These are phyloP conservation scores for Ptyas mucosa DNA, from an alignment of 2,113 vertebrate species.

Conservation along the genomic window DNA sequence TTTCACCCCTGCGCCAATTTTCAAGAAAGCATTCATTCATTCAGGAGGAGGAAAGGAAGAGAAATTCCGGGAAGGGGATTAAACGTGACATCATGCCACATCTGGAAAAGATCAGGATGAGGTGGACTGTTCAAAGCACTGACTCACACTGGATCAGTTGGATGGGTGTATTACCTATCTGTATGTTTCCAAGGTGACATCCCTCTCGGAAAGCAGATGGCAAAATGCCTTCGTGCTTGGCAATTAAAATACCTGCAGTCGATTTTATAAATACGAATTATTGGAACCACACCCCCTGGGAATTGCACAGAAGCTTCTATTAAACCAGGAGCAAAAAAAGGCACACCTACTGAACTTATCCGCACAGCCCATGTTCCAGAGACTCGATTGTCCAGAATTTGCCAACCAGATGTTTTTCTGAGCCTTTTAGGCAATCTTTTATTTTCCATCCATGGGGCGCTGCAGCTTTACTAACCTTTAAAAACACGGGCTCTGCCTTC, in stretches of 20 bases:
- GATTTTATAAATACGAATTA: neutral
- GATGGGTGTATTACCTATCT: neutral
- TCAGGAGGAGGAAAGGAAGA: neutral
- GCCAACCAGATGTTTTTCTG: neutral
- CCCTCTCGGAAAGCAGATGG: neutral
- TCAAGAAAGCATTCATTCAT: neutral
- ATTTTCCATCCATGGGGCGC: neutral
- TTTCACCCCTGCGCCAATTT: too few species aligned
- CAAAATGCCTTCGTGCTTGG: neutral
- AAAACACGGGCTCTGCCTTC: neutral
- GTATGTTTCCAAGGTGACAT: neutral
- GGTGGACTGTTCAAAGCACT: neutral
- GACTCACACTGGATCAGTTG: too few species aligned
- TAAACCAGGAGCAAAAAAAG: neutral
- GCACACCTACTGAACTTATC: neutral
- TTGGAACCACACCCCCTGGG: neutral
- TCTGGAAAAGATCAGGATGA: neutral
- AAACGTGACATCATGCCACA: neutral
- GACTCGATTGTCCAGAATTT: neutral
- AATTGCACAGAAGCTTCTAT: neutral
- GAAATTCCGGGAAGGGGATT: neutral
- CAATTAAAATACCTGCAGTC: neutral
- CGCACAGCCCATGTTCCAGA: neutral
- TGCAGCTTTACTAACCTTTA: neutral
- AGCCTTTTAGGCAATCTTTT: neutral